Base-by-base conservation (phyloP, 2,888 invertebrate genomes). In the Coleophora flavipennella region DNA sequence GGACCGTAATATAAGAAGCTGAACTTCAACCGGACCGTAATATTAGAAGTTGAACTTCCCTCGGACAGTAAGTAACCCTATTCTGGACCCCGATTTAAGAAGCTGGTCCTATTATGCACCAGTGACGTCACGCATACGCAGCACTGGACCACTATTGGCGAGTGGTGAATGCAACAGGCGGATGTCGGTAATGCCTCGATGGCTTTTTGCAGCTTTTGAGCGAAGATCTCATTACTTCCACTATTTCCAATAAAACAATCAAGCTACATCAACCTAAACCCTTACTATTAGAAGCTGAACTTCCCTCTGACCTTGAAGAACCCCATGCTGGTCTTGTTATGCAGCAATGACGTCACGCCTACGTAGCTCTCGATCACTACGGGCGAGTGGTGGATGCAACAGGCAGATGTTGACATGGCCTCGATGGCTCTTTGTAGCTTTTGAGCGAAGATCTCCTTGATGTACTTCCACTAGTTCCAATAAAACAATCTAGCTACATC, bases 291-390 rank as follows among this genome's bases (percentile, higher is more conserved):
- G 67, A 93, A 93, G 68, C 94, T 94, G 62, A 95, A 90, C 68
- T 92, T 93, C 50, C 94, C 94, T 50, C 95, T 86, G 44, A 94
- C 92, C 80, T 94, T 93, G 75, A 93, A 94, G 79, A 93, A 95
- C 2, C 95, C 95, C 66, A 95, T 85, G 49, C 90, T 87, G 51
- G 92, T 91, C 57, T 93, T 91, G 74, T 95, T 95, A 64, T 93
- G 92, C 6, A 95, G 86, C 33, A 94, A 70, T 2, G 94, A 93
- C 8, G 92, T 89, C 31, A 95, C 72, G 4, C 93, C 93, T 10
- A 93, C 86, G 61, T 95, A 95, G 65, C 92, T 93, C 62, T 94
- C 91, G 49, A 95, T 88, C 9, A 92, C 75, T 40, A 95, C 92
- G 3, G 91, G 87, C 8, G 88, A 88, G 57, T 90, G 89, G 53